Base-by-base conservation (phyloP, 1,140 invertebrate genomes). In the Neodiprion lecontei region DNA sequence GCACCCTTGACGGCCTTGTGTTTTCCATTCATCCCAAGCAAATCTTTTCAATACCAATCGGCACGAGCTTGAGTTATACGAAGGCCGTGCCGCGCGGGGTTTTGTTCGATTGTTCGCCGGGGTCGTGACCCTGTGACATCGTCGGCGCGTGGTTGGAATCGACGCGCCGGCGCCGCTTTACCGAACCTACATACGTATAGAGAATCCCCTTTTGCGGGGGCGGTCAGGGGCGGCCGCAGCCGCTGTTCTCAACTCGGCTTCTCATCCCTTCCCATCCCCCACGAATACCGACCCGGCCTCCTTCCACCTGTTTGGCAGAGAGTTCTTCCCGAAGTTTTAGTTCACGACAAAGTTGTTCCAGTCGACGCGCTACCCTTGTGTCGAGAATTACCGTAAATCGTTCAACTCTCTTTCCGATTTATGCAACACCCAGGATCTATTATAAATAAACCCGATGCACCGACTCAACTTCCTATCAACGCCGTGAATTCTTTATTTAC, bases 41-140 rank as follows among this genome's bases (percentile, higher is more conserved):
- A 40, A 40, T 40, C 28, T 40, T 40, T 40, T 40, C 28, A 40
- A 40, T 40, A 40, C 28, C 28, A 40, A 40, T 40, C 5, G 28
- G 28, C 28, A 40, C 28, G 28, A 40, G 28, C 28, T 5, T 1
- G 5, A 40, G 28, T 21, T 21, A 21, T 40, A 40, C 53, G 53
- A 61, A 61, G 53, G 53, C 53, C 53, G 28, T 40, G 5, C 5
- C 28, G 28, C 28, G 28, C 28, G 28, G 28, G 5, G 2, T 40
- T 40, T 61, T 61, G n/a, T 61, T 9, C 53, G 8, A 9, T 17
- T 61, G 53, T 61, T 61, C 11, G 53, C 53, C 0, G n/a, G 53
- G 53, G 53, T 61, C 53, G 53, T 17, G 53, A 61, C 53, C 53
- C 53, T 61, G 53, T 61, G 53, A 61, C 53, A 61, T 61, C 11